Conservation (phyloP, 2,797 vertebrate genomes). For the Nyctibius grandis region DNA sequence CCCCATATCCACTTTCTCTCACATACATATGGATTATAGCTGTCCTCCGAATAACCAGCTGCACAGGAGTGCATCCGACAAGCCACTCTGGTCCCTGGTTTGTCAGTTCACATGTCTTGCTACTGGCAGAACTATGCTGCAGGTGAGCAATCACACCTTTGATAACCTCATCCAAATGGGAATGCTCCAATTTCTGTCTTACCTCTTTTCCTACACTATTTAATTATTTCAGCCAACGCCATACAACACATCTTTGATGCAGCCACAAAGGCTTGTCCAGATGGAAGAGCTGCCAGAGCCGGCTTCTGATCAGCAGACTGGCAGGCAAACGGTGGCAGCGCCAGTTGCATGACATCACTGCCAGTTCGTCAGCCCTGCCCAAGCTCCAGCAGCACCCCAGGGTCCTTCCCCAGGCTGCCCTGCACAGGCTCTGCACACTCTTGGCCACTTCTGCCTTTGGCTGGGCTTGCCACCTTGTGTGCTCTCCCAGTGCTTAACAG, state of each 20-base stretch:
- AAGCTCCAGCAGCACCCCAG: accelerated
- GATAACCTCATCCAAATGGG: neutral
- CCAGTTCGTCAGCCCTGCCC: neutral
- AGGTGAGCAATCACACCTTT: neutral
- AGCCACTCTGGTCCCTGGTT: neutral
- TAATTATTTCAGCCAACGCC: neutral
- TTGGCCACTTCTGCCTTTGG: neutral
- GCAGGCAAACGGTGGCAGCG: neutral
- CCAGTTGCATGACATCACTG: accelerated
- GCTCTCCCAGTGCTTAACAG: neutral
- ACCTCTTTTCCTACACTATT: neutral
- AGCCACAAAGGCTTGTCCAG: neutral
- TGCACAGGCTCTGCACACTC: accelerated
- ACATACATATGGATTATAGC: accelerated
- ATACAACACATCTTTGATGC: neutral
- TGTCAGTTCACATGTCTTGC: neutral
- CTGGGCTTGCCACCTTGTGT: neutral
- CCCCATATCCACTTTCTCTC: neutral
- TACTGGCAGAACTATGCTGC: neutral
- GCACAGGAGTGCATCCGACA: neutral
- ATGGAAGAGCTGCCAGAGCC: neutral
- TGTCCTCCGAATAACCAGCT: neutral
- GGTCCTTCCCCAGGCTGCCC: neutral
- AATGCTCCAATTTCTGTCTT: accelerated
- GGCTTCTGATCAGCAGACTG: accelerated